Percentiles rank a stretch among this genome's conserved stretches.
Conservation (phyloP, 2,888 invertebrate genomes). For the Dilophus febrilis region DNA sequence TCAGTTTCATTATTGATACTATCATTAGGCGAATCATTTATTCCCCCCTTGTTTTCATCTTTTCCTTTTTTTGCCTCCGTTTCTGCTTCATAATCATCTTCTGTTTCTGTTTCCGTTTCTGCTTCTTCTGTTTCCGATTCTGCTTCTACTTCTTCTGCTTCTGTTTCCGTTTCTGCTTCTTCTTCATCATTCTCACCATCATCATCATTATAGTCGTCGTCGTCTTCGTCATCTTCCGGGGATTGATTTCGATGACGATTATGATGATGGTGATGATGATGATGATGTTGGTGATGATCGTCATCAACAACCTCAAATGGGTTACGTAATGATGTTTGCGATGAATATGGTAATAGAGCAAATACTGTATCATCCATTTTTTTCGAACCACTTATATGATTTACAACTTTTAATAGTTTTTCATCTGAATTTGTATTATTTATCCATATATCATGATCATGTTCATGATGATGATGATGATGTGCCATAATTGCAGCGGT, state of each 20-base stretch:
- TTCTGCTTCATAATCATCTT: no score
- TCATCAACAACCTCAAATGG: conserved; percentile 21
- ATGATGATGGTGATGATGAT: conserved; percentile 33
- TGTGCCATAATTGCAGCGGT: conserved; percentile 25
- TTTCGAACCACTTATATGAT: conserved; percentile 41
- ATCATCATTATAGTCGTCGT: conserved; percentile 20
- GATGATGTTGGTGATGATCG: conserved; percentile 29
- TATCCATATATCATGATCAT: conserved; percentile 19
- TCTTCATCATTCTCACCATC: conserved; percentile 27
- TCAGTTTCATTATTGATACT: no score
- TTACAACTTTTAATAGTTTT: conserved; percentile 46
- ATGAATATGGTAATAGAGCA: conserved; percentile 19
- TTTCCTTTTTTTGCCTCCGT: no score
- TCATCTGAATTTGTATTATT: conserved; percentile 12
- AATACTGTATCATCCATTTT: conserved; percentile 31
- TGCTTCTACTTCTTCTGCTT: no score
- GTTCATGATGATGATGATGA: conserved; percentile 23
- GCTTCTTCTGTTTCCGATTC: background rate
- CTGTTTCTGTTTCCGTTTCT: background rate
- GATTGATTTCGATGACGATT: conserved; percentile 28
- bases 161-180: conserved; percentile 9
- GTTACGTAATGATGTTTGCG: conserved; percentile 17
- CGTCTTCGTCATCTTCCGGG: conserved; percentile 24
- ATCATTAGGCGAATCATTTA: no score
- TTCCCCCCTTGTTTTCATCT: no score